Evolutionary conservation across 2,888 invertebrate genomes (phyloP), one percentile per base, ranked within the genome.

Genomic region (Cerceris ruficornis): DNA sequence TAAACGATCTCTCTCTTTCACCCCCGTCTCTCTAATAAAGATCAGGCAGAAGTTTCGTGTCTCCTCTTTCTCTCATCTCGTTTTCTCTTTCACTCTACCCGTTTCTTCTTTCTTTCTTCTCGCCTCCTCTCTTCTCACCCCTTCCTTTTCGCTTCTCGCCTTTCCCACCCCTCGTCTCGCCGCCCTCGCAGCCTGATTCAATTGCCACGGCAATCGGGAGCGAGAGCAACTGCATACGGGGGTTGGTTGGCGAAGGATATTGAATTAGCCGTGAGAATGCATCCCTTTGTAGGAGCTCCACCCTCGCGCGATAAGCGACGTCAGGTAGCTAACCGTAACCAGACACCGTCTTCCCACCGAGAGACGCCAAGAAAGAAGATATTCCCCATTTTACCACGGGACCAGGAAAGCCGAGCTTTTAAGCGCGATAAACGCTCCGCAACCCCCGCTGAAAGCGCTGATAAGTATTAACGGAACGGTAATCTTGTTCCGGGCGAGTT

Each of bases 231-330:
- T 59, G 54, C 64, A 64, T 49, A 54, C 39, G 15, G 59, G 60
- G 17, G 15, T 14, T 41, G 49, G 46, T 46, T 13, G 58, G 46
- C 54, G 41, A 50, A 50, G 66, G 61, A 75, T 73, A 67, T 81
- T 57, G 69, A 80, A 81, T 81, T 81, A 81, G 72, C 57, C 69
- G 52, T 13, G 69, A 64, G 72, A 72, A 74, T 59, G 69, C 72
- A 39, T 17, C 59, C 55, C 71, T 72, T 75, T 59, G 79, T 69
- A 52, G 39, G 4, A 28, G 15, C 15, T 57, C 11, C 9, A 60
- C 71, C 8, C 15, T n/a, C 28, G n/a, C 28, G n/a, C 55, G 61
- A 57, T 66, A 66, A 28, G 28, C 28, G 28, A 28, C 28, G 28
- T 28, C 28, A 28, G 28, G 28, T 28, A 28, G 28, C 28, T 28